Evolutionary conservation across 23 tunicate genomes (phyloP), one percentile per base, ranked within the genome.

Genomic region (Oikopleura vanhoeffeni): DNA sequence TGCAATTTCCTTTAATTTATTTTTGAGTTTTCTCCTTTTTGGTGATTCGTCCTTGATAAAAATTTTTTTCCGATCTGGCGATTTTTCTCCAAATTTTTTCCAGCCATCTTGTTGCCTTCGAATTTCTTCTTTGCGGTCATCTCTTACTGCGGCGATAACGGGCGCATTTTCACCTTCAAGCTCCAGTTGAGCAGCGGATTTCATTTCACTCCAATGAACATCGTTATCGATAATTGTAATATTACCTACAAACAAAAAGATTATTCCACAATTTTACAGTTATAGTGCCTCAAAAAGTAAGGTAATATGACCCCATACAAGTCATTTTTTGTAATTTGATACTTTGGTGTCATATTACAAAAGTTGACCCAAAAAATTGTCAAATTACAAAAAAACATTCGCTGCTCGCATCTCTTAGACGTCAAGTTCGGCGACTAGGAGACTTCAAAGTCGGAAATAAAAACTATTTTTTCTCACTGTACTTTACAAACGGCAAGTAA

Each of bases 81-180:
- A 49, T 49, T 49, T 49, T 13, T 49, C 64, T 32, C 79, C 79
- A 71, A 71, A 2, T 32, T 32, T 28, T 30, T 71, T 71, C 79
- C 79, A 71, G 36, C 79, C 79, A 32, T 71, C 79, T 32, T 71
- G 79, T 30, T 71, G 27, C 79, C 79, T 28, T 30, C 35, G 27
- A 18, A 71, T 30, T 24, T 18, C 79, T 13, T 71, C 79, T 2
- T 33, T 2, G 36, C 79, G 27, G 79, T 30, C 35, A 32, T 71
- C 79, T 33, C 27, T 30, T 18, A 71, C 35, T 18, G 27, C 32
- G 35, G 35, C 79, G 4, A 71, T 38, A 13, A 2, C 3, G 36
- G 79, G 79, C 35, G 79, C 79, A 30, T 71, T 30, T 71, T 71
- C 79, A 24, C 64, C 64, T 32, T 71, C 79, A 38, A 13, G 79